Evolutionary conservation across 2,113 vertebrate genomes (phyloP).

Genomic region (Oreochromis niloticus): DNA sequence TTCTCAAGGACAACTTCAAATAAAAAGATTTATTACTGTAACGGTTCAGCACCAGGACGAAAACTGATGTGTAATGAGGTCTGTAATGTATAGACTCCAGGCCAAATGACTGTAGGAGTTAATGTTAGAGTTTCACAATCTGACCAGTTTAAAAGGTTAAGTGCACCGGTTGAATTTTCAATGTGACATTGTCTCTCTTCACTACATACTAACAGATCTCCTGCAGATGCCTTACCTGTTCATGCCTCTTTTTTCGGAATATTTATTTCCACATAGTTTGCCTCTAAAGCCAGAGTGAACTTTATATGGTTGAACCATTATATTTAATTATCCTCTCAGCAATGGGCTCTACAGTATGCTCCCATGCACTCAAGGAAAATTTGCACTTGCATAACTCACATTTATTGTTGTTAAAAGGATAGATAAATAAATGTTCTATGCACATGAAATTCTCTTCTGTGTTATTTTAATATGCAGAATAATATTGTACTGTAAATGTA

Average conservation of each 20-base stretch:
- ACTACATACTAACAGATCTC: background rate
- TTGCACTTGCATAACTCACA: background rate
- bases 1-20: background rate
- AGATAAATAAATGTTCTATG: background rate
- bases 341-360: background rate
- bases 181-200: too few species aligned
- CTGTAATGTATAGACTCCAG: background rate
- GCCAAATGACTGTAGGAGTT: background rate
- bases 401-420: background rate
- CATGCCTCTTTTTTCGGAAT: background rate
- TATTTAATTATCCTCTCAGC: background rate
- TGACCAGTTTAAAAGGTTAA: background rate
- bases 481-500: background rate
- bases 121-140: background rate
- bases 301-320: background rate
- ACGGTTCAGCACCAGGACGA: background rate
- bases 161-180: background rate
- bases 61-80: background rate
- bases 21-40: background rate
- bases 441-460: background rate
- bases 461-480: background rate
- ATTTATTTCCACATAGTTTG: background rate
- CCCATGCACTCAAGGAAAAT: background rate
- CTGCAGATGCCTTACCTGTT: background rate
- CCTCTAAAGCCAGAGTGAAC: background rate